These are phyloP conservation scores for Laothoe populi DNA, from an alignment of 2,888 invertebrate genomes.

Conservation along the genomic window DNA sequence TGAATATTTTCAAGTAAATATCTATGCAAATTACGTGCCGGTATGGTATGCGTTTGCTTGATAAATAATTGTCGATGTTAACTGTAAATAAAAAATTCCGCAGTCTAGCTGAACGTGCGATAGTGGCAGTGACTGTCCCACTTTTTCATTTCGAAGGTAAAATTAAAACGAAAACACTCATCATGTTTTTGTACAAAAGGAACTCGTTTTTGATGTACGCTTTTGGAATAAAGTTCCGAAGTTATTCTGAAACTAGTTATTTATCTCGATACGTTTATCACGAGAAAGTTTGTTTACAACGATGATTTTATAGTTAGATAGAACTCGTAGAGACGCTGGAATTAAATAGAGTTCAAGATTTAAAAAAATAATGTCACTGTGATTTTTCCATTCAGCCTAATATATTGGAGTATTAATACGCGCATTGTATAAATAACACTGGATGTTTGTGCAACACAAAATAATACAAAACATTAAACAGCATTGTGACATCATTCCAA, in stretches of 20 bases:
- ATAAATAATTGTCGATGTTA: slow-evolving; percentile 58
- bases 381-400: neutral
- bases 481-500: slow-evolving; percentile 17
- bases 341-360: neutral
- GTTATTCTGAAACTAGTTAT: slow-evolving; percentile 24
- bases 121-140: slow-evolving; percentile 45
- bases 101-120: slow-evolving; percentile 44
- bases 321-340: neutral
- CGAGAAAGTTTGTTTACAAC: slow-evolving; percentile 25
- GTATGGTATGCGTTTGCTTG: slow-evolving; percentile 52
- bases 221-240: slow-evolving; percentile 20
- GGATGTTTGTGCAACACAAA: neutral
- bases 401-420: slow-evolving; percentile 6
- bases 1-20: slow-evolving; percentile 32
- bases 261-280: slow-evolving; percentile 27
- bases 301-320: slow-evolving; percentile 7
- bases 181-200: neutral
- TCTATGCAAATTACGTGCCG: slow-evolving; percentile 47
- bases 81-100: slow-evolving; percentile 58
- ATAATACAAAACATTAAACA: slow-evolving; percentile 17
- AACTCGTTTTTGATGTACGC: slow-evolving; percentile 9
- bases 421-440: neutral
- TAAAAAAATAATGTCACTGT: neutral
- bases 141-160: slow-evolving; percentile 45
- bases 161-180: slow-evolving; percentile 33